These are phyloP conservation scores for Chloromyia formosa DNA, from an alignment of 2,888 invertebrate genomes.

Conservation along the genomic window DNA sequence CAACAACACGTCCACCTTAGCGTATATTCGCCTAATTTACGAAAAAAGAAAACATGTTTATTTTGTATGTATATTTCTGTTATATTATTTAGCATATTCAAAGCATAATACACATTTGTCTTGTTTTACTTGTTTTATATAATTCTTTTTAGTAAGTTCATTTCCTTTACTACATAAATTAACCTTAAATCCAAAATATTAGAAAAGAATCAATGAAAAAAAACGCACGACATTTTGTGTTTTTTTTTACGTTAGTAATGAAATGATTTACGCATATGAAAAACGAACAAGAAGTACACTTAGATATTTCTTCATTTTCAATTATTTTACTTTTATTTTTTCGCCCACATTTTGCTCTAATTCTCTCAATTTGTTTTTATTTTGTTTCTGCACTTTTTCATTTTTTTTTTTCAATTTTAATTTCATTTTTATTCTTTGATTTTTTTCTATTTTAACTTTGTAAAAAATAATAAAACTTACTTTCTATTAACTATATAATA, in stretches of 20 bases:
- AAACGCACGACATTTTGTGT: neutral
- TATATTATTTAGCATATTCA: constrained; percentile 38
- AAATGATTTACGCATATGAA: neutral
- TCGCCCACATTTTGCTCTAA: no score
- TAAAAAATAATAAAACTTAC: constrained; percentile 42
- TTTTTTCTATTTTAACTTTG: constrained; percentile 22
- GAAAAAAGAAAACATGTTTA: neutral
- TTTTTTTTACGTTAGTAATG: neutral
- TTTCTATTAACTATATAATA: constrained; percentile 35
- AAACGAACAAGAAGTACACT: constrained; percentile 29
- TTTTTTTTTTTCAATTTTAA: constrained; percentile 9
- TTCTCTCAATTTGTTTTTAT: no score
- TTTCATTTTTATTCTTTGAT: neutral
- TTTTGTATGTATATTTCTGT: constrained; percentile 31
- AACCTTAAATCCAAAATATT: neutral
- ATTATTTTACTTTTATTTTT: neutral
- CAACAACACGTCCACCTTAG: no score
- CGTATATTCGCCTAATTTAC: neutral
- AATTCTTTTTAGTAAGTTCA: constrained; percentile 18
- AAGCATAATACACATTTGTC: constrained; percentile 35
- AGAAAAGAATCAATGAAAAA: neutral
- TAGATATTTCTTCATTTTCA: constrained; percentile 14
- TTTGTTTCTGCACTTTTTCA: no score
- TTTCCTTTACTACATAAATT: constrained; percentile 14
- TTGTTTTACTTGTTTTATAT: constrained; percentile 26